Base-by-base conservation (phyloP, 2,113 vertebrate species). In the Nibea coibor region DNA sequence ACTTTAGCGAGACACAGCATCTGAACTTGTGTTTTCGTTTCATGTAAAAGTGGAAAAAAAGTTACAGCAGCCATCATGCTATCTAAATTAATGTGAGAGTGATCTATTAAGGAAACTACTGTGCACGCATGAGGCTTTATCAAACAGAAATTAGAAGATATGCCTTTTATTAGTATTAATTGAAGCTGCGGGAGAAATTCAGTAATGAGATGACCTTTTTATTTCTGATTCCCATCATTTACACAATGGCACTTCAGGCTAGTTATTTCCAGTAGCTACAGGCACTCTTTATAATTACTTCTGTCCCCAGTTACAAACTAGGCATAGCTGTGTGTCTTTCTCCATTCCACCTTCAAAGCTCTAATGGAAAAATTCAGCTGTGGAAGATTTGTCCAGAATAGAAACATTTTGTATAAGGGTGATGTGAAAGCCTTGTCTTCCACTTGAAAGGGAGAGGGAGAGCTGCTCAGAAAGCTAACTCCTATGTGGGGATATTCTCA, bases 401-500 rank as follows among this genome's bases (percentile, higher is more conserved):
- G 54, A 48, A 81, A 56, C 65, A 22, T 89, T 94, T 88, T 88
- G 87, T 78, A 77, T 86, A 59, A 56, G 67, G 76, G 78, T 70
- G 72, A 88, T 63, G 66, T 75, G 79, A 84, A 84, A 89, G 75
- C 75, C 67, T 65, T 56, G 58, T 0, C 48, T 39, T 39, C 68
- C 59, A 54, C 64, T 64, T 92, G 72, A 90, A 88, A 86, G 72
- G 53, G 70, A 90, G 67, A 59, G 54, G 54, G 48, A 72, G 54
- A 74, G 77, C 51, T 35, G 65, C 70, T 89, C 56, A 81, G 74
- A 85, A 90, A 89, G 77, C 64, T 72, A 74, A 75, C 82, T 80
- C 66, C 62, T 69, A 75, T 73, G 58, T 59, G 78, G 75, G 74
- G 81, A 88, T 82, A 53, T 78, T 86, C 87, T 82, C 84, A 59